These are phyloP conservation scores for Plagodis dolabraria DNA, from an alignment of 2,888 invertebrate genomes.

Conservation along the genomic window DNA sequence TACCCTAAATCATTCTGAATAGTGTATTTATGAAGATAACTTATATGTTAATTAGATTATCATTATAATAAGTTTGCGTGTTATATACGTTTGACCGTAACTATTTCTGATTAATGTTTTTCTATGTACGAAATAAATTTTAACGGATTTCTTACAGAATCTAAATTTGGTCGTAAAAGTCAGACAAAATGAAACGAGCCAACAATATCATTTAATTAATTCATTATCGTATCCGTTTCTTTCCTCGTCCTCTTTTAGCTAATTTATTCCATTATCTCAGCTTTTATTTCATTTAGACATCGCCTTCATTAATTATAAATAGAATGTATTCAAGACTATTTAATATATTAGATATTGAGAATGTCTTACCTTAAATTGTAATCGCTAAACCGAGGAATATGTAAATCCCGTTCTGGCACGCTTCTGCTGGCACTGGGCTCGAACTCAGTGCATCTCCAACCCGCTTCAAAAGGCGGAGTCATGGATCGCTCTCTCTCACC, in stretches of 20 bases:
- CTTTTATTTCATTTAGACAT: too few species aligned
- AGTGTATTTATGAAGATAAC: too few species aligned
- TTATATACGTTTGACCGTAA: too few species aligned
- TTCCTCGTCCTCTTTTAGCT: not conserved
- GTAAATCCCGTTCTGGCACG: constrained; percentile 83
- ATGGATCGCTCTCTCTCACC: constrained; percentile 57
- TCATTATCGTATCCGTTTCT: not conserved
- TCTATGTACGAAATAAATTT: too few species aligned
- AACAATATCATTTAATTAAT: not conserved
- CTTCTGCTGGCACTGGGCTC: constrained; percentile 53
- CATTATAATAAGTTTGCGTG: too few species aligned
- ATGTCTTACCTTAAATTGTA: constrained; percentile 84
- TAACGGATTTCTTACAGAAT: too few species aligned
- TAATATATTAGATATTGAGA: constrained; percentile 6
- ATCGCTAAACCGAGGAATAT: constrained; percentile 87
- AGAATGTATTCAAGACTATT: not conserved
- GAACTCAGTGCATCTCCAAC: constrained; percentile 65
- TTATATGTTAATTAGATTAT: too few species aligned
- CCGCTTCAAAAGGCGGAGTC: constrained; percentile 61
- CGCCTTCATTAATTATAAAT: too few species aligned
- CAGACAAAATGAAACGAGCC: too few species aligned
- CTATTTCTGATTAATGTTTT: too few species aligned
- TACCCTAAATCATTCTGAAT: too few species aligned
- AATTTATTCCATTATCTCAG: not conserved
- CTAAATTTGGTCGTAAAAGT: too few species aligned